Conservation (phyloP, 1,140 invertebrate species). For the Hyles euphorbiae region DNA sequence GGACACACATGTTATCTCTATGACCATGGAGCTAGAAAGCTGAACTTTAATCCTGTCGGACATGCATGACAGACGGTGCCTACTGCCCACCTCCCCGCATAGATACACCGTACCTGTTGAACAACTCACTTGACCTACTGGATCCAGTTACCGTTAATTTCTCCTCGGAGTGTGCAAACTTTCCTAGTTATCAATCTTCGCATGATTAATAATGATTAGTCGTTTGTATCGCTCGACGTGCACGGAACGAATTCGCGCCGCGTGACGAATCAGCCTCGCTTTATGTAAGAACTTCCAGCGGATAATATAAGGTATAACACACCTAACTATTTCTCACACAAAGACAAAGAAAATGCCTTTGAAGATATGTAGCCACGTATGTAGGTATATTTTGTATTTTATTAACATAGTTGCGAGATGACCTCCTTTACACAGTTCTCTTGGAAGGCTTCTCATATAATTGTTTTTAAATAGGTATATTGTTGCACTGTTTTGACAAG, state of each 20-base stretch:
- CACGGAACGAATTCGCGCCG: slow-evolving; percentile 27
- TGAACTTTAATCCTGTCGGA: slow-evolving; percentile 13
- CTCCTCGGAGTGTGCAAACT: slow-evolving; percentile 5
- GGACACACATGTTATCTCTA: no score
- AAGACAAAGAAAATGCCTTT: no score
- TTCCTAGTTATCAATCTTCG: slow-evolving; percentile 19
- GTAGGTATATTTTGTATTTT: no score
- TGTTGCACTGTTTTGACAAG: no score
- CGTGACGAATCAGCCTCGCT: slow-evolving; percentile 27
- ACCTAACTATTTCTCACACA: no score
- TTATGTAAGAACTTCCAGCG: slow-evolving; percentile 12
- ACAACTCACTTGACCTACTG: slow-evolving; percentile 11
- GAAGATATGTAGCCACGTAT: no score
- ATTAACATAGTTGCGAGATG: no score
- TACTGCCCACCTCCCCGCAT: slow-evolving; percentile 2
- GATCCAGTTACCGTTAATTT: slow-evolving; percentile 8
- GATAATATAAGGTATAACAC: no score
- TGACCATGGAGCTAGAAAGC: slow-evolving; percentile 5
- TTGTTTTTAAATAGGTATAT: no score
- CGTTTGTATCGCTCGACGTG: slow-evolving; percentile 9
- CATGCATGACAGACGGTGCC: slow-evolving; percentile 3
- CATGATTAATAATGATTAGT: slow-evolving; percentile 14
- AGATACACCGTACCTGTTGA: slow-evolving; percentile 5
- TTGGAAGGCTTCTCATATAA: no score
- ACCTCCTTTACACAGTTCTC: no score